These are phyloP conservation scores for Aphaenogaster ashmeadi DNA, from an alignment of 1,140 invertebrate genomes.

Conservation along the genomic window DNA sequence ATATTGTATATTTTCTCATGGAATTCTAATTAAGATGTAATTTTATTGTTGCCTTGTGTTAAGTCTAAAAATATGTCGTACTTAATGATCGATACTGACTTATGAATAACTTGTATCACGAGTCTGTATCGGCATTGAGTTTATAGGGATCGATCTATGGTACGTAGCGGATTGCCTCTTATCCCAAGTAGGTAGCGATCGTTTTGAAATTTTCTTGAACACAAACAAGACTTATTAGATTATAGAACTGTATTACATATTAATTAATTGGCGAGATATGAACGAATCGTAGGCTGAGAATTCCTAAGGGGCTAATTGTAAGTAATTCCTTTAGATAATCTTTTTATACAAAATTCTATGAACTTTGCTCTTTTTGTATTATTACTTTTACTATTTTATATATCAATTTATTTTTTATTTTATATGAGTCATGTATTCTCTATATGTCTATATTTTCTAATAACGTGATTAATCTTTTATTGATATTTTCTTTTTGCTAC, in stretches of 20 bases:
- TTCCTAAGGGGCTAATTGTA: not conserved
- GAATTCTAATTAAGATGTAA: not conserved
- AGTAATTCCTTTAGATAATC: not conserved
- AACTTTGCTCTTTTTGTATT: not conserved
- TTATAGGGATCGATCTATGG: slow-evolving; percentile 12
- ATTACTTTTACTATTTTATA: slow-evolving; percentile 17
- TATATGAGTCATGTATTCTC: not conserved
- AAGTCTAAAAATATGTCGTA: not conserved
- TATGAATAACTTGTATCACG: not conserved
- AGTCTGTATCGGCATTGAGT: not conserved
- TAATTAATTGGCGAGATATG: not conserved
- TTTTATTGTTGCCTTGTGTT: not conserved
- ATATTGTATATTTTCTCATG: not conserved
- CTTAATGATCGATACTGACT: not conserved
- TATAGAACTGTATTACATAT: not conserved
- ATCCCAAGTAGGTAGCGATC: not conserved
- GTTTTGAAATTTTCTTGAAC: slow-evolving; percentile 18
- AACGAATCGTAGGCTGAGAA: not conserved
- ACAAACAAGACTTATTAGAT: not conserved
- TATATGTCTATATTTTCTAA: not conserved
- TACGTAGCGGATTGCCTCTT: not conserved
- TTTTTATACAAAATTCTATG: not conserved
- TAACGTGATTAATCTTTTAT: not conserved
- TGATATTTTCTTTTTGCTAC: not conserved
- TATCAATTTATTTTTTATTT: not conserved